Percentiles rank a stretch among this genome's conserved stretches.
Evolutionary conservation across 2,113 vertebrate genomes (phyloP).

Genomic region (Lathamus discolor): DNA sequence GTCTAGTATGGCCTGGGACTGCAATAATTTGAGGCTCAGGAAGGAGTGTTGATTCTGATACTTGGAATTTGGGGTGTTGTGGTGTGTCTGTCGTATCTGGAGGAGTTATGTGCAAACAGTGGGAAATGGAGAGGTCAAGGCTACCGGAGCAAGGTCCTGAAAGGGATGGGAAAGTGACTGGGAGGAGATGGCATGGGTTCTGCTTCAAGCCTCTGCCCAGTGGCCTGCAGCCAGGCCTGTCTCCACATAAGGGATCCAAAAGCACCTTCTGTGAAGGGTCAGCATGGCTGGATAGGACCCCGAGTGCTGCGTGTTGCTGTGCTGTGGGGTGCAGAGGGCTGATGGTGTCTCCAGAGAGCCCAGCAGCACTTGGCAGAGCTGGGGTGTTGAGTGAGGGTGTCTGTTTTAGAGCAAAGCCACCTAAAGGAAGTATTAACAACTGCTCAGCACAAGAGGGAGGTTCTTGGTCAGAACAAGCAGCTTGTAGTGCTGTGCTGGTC

Average conservation of each 20-base stretch:
- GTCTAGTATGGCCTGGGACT: not conserved
- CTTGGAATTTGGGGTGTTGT: not conserved
- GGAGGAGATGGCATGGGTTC: not conserved
- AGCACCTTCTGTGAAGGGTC: not conserved
- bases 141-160: not conserved
- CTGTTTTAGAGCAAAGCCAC: not conserved
- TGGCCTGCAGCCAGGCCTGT: not conserved
- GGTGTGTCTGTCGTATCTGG: not conserved
- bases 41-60: not conserved
- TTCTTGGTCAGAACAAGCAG: not conserved
- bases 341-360: not conserved
- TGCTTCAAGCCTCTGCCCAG: not conserved
- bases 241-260: not conserved
- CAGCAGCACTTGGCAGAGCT: not conserved
- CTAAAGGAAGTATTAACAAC: not conserved
- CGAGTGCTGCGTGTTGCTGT: not conserved
- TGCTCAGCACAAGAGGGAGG: accelerated
- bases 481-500: not conserved
- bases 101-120: not conserved
- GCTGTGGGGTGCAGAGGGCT: not conserved
- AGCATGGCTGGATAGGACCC: not conserved
- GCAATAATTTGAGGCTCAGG: not conserved
- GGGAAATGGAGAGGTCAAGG: not conserved
- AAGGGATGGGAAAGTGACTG: not conserved
- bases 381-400: not conserved